Evolutionary conservation across 2,113 vertebrate genomes (phyloP), one percentile per base, ranked within the genome.

Genomic region (Pogonocichla stellata): DNA sequence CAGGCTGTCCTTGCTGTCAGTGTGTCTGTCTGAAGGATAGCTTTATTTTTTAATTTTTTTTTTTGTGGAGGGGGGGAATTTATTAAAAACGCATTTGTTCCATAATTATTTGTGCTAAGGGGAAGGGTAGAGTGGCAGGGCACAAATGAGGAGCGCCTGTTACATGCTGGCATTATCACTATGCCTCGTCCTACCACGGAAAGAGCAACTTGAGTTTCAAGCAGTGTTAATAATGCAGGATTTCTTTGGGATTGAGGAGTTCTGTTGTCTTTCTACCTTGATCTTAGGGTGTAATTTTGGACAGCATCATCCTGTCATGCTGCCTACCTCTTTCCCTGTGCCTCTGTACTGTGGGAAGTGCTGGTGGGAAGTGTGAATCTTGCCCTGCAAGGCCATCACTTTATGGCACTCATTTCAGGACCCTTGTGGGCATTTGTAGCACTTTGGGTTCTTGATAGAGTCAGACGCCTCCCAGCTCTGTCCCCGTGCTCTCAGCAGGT

Each of bases 401-500:
- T 83, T 43, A 17, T 1, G 5, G 12, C 42, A 64, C 17, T n/a
- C 26, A 3, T 61, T 77, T 77, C 0, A 16, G 48, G 26, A 72
- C 42, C 10, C 10, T 69, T 3, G 18, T 0, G 0, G 38, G 29
- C 0, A 0, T 70, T 80, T 33, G 47, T 45, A 84, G 43, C 3
- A 1, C 14, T 84, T 75, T 7, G 54, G 16, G 57, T 24, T 65
- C n/a, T 31, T 42, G 17, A 31, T 3, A 7, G 3, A 14, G 34
- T 1, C 2, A 64, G 66, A 53, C n/a, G 34, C 47, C 7, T 61
- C 4, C 28, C 29, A 18, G 40, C 36, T 51, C 26, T 3, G 3
- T 42, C 14, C 60, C 22, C 0, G 0, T 19, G 58, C 0, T 0
- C 9, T 66, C 33, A 54, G 36, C 1, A 1, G 12, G 17, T 65